Evolutionary conservation across 2,888 invertebrate species (phyloP).

Genomic region (Cistogaster globosa): DNA sequence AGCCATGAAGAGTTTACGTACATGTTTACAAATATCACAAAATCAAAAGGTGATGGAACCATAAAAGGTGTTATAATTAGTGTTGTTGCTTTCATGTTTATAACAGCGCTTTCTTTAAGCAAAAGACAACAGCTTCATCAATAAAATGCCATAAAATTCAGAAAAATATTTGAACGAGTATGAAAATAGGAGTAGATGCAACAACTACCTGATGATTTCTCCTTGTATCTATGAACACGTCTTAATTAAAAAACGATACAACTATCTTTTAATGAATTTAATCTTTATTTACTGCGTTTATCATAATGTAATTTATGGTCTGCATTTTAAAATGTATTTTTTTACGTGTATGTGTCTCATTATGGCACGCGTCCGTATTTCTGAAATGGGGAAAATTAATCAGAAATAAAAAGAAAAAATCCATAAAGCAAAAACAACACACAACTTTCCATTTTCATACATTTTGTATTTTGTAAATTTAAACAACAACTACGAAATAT

Average conservation of each 20-base stretch:
- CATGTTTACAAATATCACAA: constrained; percentile 22
- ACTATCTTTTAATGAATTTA: constrained; percentile 37
- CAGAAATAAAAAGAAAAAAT: constrained; percentile 14
- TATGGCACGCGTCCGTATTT: constrained; percentile 45
- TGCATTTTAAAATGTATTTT: constrained; percentile 12
- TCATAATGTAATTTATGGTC: constrained; percentile 52
- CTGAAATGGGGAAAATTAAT: constrained; percentile 44
- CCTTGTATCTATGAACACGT: not conserved
- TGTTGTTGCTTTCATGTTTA: constrained; percentile 3
- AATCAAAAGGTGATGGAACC: constrained; percentile 62
- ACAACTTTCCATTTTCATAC: constrained; percentile 45
- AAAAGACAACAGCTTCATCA: no score
- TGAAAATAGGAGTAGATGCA: not conserved
- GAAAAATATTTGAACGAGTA: constrained; percentile 12
- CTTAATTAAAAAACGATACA: not conserved
- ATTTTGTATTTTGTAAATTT: constrained; percentile 3
- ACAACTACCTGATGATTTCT: not conserved
- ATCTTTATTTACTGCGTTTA: constrained; percentile 39
- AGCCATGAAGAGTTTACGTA: no score
- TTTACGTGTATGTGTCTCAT: not conserved
- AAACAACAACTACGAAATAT: constrained; percentile 8
- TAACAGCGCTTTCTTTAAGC: constrained; percentile 5
- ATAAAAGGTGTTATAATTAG: constrained; percentile 52
- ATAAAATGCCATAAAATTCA: constrained; percentile 30
- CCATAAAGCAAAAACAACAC: constrained; percentile 2